Evolutionary conservation across 2,113 vertebrate species (phyloP).

Genomic region (Notechis scutatus): DNA sequence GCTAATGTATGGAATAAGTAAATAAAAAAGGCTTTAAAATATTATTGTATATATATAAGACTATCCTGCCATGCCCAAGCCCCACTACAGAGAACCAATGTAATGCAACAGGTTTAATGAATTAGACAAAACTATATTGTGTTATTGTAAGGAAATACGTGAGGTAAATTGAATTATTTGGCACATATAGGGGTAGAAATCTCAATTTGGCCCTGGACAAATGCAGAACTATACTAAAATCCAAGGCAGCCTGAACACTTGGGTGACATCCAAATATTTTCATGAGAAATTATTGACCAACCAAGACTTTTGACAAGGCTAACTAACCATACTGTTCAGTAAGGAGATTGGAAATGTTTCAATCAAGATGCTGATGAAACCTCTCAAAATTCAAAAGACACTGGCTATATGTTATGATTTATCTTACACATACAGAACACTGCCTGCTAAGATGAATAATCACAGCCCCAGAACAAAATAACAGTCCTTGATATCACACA

Average conservation of each 20-base stretch:
- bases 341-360: constrained; percentile 37
- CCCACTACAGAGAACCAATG: not conserved
- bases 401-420: constrained; percentile 20
- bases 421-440: not conserved
- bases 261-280: not conserved
- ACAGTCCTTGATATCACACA: constrained; percentile 13
- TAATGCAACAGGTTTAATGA: not conserved
- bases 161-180: constrained; percentile 7
- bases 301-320: not conserved
- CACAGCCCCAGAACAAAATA: not conserved
- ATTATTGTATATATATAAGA: not conserved
- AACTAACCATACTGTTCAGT: constrained; percentile 28
- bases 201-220: constrained; percentile 11
- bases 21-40: not conserved
- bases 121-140: not conserved
- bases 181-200: constrained; percentile 1
- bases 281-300: not conserved
- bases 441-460: constrained; percentile 22
- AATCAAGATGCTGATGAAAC: constrained; percentile 37
- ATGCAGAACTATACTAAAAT: not conserved
- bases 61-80: not conserved
- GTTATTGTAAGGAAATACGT: not conserved
- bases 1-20: not conserved
- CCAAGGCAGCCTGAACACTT: not conserved
- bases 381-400: constrained; percentile 22